phyloP scores from a whole-genome alignment of 2,113 vertebrate species.

The Axis porcinus region DNA sequence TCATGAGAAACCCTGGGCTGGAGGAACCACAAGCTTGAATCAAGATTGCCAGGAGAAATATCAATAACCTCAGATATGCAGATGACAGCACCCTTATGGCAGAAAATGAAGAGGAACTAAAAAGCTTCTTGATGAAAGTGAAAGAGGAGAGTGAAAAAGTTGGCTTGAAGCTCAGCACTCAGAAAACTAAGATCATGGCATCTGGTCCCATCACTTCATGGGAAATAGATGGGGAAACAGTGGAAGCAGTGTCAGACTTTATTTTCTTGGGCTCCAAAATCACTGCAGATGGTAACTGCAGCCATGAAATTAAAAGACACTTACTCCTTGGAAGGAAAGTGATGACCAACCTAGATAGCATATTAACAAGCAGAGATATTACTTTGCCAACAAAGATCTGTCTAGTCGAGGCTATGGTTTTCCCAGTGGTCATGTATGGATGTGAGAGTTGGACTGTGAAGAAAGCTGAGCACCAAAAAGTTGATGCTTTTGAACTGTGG shows the following conservation, averaged over 20 bases:
- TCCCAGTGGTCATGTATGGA: background rate
- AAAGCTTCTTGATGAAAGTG: background rate
- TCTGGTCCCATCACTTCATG: background rate
- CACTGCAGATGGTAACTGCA: background rate
- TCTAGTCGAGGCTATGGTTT: background rate
- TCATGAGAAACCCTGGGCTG: no score
- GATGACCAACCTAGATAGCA: background rate
- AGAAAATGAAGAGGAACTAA: background rate
- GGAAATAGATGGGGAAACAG: background rate
- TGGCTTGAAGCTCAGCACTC: background rate
- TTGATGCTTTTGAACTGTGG: background rate
- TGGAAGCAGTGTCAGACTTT: background rate
- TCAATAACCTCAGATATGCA: background rate
- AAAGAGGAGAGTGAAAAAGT: background rate
- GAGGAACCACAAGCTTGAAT: no score
- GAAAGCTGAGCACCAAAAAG: fast-evolving
- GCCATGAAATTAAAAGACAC: background rate
- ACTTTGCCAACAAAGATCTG: background rate
- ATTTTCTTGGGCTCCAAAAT: fast-evolving
- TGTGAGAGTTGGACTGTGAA: background rate
- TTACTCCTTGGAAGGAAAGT: background rate
- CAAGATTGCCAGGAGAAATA: background rate
- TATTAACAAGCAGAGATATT: no score
- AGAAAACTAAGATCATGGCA: background rate
- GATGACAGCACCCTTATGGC: background rate